These are phyloP conservation scores for Oryzias dopingdopingensis DNA, from an alignment of 2,797 vertebrate species.

Conservation along the genomic window DNA sequence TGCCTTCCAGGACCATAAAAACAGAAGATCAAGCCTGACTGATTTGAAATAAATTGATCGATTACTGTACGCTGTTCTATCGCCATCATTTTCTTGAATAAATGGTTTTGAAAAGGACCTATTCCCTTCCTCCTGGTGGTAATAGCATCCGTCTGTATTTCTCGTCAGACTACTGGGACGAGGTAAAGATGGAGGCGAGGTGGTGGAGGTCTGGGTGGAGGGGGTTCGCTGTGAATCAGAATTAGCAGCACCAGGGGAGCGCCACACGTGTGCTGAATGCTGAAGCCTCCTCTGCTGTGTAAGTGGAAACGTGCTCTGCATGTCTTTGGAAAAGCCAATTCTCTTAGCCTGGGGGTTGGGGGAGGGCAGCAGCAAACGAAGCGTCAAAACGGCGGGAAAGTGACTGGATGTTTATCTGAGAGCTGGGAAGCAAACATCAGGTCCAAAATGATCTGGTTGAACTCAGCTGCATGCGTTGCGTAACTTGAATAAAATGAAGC, in stretches of 20 bases:
- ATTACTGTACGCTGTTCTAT: no score
- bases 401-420: conserved; percentile 4
- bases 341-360: conserved; percentile 16
- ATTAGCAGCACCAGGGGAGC: conserved; percentile 32
- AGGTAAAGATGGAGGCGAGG: neutral
- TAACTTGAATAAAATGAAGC: no score
- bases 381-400: conserved; percentile 8
- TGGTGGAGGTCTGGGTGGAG: neutral
- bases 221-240: conserved; percentile 39
- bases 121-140: no score
- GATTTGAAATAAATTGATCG: no score
- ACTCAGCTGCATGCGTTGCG: no score
- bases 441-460: no score
- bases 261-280: conserved; percentile 29
- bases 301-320: conserved; percentile 41
- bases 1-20: no score
- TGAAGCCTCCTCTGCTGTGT: conserved; percentile 13
- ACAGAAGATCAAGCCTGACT: no score
- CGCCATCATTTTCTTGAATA: no score
- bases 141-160: no score
- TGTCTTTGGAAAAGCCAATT: neutral
- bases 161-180: no score
- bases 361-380: neutral
- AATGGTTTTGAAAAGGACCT: no score
- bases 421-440: neutral